Percentiles rank a stretch among this genome's conserved stretches.
Conservation (phyloP, 1,140 invertebrate genomes). For the Daktulosphaira vitifoliae region DNA sequence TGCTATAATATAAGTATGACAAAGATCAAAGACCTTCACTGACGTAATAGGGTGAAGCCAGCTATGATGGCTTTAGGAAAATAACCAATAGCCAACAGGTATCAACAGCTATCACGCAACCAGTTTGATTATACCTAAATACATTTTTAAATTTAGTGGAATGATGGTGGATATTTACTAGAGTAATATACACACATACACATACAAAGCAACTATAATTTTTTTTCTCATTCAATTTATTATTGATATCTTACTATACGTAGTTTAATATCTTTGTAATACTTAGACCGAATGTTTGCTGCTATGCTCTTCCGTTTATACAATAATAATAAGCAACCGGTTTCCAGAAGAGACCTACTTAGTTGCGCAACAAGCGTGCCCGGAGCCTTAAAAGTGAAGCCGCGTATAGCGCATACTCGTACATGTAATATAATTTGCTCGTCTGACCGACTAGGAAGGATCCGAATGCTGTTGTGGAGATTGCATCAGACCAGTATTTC, state of each 20-base stretch:
- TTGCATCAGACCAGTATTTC: constrained; percentile 30
- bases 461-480: constrained; percentile 12
- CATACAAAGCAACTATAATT: background rate
- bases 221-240: constrained; percentile 1
- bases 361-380: constrained; percentile 20
- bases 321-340: background rate
- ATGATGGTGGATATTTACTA: too few species aligned
- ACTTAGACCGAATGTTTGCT: background rate
- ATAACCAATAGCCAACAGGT: constrained; percentile 4
- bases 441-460: constrained; percentile 33
- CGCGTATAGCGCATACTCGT: background rate
- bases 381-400: constrained; percentile 28
- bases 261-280: background rate
- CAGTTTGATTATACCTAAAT: constrained; percentile 16
- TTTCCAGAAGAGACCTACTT: constrained; percentile 29
- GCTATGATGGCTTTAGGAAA: background rate
- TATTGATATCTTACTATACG: constrained; percentile 2
- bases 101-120: constrained; percentile 1
- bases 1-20: constrained; percentile 3
- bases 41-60: constrained; percentile 15
- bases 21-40: constrained; percentile 26
- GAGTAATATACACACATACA: background rate
- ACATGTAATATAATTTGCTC: constrained; percentile 14
- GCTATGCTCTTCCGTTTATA: background rate
- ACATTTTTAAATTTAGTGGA: too few species aligned